Percentiles rank a stretch among this genome's conserved stretches.
phyloP scores from a whole-genome alignment of 2,888 invertebrate species.

The Lithodes maja region DNA sequence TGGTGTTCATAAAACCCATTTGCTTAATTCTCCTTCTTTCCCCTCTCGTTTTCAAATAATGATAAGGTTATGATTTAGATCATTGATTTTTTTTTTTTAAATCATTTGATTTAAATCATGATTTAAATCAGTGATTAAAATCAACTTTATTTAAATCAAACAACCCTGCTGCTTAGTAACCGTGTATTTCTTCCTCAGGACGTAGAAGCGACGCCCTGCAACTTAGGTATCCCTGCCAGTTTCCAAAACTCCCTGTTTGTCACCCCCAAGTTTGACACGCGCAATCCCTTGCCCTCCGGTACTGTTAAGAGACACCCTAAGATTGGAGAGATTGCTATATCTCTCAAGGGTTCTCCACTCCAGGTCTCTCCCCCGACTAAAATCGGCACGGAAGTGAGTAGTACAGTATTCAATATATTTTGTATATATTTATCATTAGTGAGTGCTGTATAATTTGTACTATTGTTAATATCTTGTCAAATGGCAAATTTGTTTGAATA shows the following conservation, averaged over 20 bases:
- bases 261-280: slow-evolving; percentile 54
- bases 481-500: no score
- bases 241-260: slow-evolving; percentile 14
- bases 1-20: no score
- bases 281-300: slow-evolving; percentile 45
- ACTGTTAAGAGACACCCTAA: slow-evolving; percentile 50
- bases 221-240: slow-evolving; percentile 1
- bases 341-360: slow-evolving; percentile 48
- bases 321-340: slow-evolving; percentile 46
- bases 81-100: no score
- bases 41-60: no score
- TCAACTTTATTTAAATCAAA: no score
- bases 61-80: no score
- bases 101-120: no score
- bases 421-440: not conserved
- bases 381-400: slow-evolving; percentile 16
- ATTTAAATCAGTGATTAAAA: no score
- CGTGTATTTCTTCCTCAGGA: not conserved
- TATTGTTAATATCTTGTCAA: no score
- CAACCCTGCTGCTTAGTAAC: no score
- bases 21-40: no score
- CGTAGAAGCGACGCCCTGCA: slow-evolving; percentile 28
- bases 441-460: no score
- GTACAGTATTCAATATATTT: not conserved
- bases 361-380: slow-evolving; percentile 39